phyloP scores from a whole-genome alignment of 1,140 invertebrate species.

The Drepana arcuata region DNA sequence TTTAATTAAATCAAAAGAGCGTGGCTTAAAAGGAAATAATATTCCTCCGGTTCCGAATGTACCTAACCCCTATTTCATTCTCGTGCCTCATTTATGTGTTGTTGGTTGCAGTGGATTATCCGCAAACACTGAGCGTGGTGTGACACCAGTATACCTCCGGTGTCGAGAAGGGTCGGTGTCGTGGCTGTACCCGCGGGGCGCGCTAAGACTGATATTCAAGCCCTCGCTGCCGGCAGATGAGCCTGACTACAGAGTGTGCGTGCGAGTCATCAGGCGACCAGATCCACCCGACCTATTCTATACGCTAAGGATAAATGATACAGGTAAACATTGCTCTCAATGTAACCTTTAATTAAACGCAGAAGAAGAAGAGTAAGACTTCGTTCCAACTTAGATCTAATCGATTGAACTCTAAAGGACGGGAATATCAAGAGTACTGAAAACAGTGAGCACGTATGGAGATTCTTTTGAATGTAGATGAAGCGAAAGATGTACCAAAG shows the following conservation, averaged over 20 bases:
- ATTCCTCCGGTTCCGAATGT: no score
- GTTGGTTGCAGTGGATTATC: conserved; percentile 73
- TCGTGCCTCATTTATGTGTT: no score
- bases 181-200: conserved; percentile 84
- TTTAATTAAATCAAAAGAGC: no score
- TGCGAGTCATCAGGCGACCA: conserved; percentile 71
- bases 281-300: conserved; percentile 60
- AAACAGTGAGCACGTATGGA: no score
- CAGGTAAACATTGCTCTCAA: conserved; percentile 42
- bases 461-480: no score
- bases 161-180: conserved; percentile 80
- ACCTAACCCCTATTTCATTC: no score
- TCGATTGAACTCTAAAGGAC: no score
- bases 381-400: conserved; percentile 1
- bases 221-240: conserved; percentile 73
- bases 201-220: conserved; percentile 78
- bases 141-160: conserved; percentile 83
- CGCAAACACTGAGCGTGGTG: conserved; percentile 71
- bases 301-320: conserved; percentile 32
- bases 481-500: no score
- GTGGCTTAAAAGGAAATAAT: no score
- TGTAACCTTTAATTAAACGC: no score
- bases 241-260: conserved; percentile 80
- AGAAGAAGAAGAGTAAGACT: conserved; percentile 2
- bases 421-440: no score